Percentiles rank a stretch among this genome's conserved stretches.
Conservation (phyloP, 2,888 invertebrate genomes). For the Lasioglossum malachurum region DNA sequence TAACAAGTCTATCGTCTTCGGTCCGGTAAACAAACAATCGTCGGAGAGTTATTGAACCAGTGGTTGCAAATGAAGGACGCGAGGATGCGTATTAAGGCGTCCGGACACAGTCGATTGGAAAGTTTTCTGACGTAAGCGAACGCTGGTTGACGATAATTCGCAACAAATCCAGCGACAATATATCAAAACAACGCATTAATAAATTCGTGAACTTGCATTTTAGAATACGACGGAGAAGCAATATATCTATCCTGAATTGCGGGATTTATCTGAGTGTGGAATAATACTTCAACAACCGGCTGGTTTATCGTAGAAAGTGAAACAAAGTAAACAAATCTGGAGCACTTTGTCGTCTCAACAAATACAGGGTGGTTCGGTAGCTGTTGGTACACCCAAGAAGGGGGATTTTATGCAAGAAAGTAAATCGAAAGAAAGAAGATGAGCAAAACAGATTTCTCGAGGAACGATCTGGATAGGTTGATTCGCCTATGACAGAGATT, state of each 20-base stretch:
- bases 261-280: neutral
- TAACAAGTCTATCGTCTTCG: neutral
- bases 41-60: neutral
- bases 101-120: neutral
- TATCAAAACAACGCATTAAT: neutral
- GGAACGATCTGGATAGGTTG: neutral
- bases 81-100: neutral
- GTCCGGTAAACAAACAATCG: neutral
- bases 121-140: neutral
- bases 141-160: neutral
- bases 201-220: neutral
- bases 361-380: neutral
- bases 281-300: neutral
- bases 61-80: neutral
- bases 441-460: no score
- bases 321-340: neutral
- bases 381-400: neutral
- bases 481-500: neutral
- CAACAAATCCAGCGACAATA: neutral
- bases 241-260: neutral
- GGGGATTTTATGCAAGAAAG: neutral
- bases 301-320: neutral
- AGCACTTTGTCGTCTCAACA: neutral
- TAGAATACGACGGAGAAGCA: constrained; percentile 4
- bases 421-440: neutral